phyloP scores from a whole-genome alignment of 2,113 vertebrate species.

The Ailurus styani region DNA sequence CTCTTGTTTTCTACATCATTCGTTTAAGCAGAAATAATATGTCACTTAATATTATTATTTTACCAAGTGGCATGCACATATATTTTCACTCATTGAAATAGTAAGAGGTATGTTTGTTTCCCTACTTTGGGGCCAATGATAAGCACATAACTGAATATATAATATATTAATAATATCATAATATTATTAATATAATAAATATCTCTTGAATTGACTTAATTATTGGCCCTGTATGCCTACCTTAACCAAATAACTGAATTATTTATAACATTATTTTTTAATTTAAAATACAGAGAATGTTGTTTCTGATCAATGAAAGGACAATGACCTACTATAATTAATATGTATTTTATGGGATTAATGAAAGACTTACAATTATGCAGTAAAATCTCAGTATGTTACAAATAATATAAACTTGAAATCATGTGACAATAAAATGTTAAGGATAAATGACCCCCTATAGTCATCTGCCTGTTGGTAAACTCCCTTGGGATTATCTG shows the following conservation, averaged over 20 bases:
- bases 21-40: not conserved
- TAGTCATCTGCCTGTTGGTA: not conserved
- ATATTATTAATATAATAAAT: no score
- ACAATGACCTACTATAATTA: not conserved
- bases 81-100: not conserved
- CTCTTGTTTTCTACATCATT: not conserved
- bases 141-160: not conserved
- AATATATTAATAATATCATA: no score
- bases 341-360: not conserved
- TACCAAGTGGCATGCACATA: not conserved
- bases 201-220: not conserved
- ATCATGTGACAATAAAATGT: not conserved
- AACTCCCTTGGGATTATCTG: not conserved
- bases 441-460: not conserved
- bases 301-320: not conserved
- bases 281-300: not conserved
- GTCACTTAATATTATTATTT: not conserved
- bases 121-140: not conserved
- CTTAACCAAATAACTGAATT: not conserved
- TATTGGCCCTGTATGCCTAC: not conserved
- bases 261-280: not conserved
- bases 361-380: not conserved
- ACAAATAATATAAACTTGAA: not conserved
- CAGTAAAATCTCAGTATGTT: not conserved
- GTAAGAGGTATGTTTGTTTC: not conserved